Evolutionary conservation across 2,113 vertebrate species (phyloP), one percentile per base, ranked within the genome.

Genomic region (Hippolais icterina): DNA sequence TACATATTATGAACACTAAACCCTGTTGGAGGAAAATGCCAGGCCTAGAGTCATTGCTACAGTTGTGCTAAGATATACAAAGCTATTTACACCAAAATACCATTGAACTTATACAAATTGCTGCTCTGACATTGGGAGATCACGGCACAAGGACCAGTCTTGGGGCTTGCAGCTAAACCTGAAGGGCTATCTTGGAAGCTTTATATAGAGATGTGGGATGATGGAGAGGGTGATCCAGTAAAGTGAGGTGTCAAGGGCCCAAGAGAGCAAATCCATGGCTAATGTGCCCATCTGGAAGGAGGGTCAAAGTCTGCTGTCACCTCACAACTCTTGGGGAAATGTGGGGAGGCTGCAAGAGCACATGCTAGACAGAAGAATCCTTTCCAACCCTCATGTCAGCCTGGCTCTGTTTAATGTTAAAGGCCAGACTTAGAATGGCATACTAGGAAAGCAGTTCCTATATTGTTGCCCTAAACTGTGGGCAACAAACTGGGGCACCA

Each of bases 11-110:
- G 89, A 96, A 97, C 64, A 80, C 63, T 80, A 81, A 82, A 35
- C 52, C 53, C 66, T 76, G 56, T 79, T 87, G 65, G 39, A 95
- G 56, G 54, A 82, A 93, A 84, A 92, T 52, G 37, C 47, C 88
- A 94, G 89, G 90, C 77, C 79, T 65, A 90, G 31, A 95, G 83
- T 28, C 20, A 1, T 39, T 96, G 96, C 96, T 96, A 96, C 96
- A 97, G 41, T 74, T 94, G 65, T 96, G 95, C 93, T 96, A 96
- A 91, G 95, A 96, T 94, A 95, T 95, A 97, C 84, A 97, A 70
- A 96, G 83, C 94, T 93, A 94, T 94, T 93, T 95, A 97, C 93
- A 95, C 11, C 21, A 87, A 95, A 91, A 85, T 93, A 84, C 71
- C 77, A 78, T 93, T 70, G 83, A 83, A 96, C 83, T 72, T 92